Evolutionary conservation across 1,140 invertebrate genomes (phyloP), one percentile per base, ranked within the genome.

Genomic region (Drosophila ironensis): DNA sequence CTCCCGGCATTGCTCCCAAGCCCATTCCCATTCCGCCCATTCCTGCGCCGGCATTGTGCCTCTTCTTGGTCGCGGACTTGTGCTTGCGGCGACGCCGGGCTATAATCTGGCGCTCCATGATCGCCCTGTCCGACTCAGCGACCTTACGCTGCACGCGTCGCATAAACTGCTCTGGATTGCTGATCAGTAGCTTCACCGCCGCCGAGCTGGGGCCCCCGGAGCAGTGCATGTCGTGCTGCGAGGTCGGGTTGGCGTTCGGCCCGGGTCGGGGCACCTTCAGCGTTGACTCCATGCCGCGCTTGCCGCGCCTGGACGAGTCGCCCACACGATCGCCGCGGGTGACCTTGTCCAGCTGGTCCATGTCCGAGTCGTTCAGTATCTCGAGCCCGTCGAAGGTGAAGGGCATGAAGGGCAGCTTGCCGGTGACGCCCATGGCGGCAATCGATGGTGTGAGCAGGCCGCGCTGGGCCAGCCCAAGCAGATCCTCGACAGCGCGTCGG

Each of bases 401-500:
- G 1, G 78, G 50, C 37, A 82, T 27, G 7, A 40, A 77, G 9
- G 57, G 11, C n/a, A 82, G 30, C 17, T 52, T 11, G 0, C 47
- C 52, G 2, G 54, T 56, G 0, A 82, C 63, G 1, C 52, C 69
- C 12, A 25, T 14, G 0, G 8, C 20, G 4, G 50, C 69, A 12
- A 51, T 14, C 0, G 22, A 1, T 0, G 40, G 19, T 0, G 27
- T n/a, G 3, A 82, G 35, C 0, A 48, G 27, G 0, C 47, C 40
- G 0, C 30, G 20, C 0, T 1, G 2, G 3, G 72, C 78, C n/a
- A 82, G n/a, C 2, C n/a, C 1, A 0, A 77, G 22, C 0, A 82
- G 54, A 40, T 82, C 78, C 0, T 33, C 20, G 0, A 77, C 7
- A 33, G 63, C 78, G 2, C 44, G 63, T 6, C 46, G 30, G 1